Evolutionary conservation across 2,113 vertebrate genomes (phyloP).

Genomic region (Albula goreensis): DNA sequence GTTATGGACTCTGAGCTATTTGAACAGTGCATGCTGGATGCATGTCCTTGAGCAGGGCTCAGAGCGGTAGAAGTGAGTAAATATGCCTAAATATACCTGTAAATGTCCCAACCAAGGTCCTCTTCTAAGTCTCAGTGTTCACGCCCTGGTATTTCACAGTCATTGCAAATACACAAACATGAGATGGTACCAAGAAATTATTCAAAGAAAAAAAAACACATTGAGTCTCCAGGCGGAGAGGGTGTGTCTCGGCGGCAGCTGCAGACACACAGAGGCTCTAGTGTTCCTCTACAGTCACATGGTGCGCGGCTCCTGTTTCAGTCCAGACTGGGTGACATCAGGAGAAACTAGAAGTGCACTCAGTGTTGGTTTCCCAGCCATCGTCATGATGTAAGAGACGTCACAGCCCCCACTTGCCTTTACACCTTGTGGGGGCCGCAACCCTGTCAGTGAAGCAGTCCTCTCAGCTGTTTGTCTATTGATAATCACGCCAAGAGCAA

Average conservation of each 20-base stretch:
- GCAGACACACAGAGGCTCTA: constrained; percentile 30
- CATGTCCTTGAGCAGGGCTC: neutral
- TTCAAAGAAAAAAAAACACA: neutral
- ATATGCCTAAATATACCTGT: neutral
- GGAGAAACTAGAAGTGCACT: neutral
- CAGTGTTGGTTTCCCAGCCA: neutral
- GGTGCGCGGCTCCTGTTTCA: constrained; percentile 25
- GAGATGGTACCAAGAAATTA: neutral
- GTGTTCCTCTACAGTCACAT: constrained; percentile 40
- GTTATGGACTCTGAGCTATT: neutral
- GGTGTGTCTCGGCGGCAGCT: neutral
- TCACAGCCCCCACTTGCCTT: neutral
- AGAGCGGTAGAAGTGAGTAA: neutral
- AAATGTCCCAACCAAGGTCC: neutral
- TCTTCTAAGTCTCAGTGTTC: constrained; percentile 35
- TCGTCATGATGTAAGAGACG: neutral
- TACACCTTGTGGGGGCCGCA: neutral
- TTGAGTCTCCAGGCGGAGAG: neutral
- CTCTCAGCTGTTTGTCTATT: neutral
- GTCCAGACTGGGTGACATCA: constrained; percentile 6
- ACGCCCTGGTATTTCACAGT: neutral
- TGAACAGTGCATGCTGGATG: neutral
- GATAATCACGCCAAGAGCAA: neutral
- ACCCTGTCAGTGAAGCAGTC: neutral
- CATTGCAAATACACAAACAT: neutral